Evolutionary conservation across 2,888 invertebrate species (phyloP), one percentile per base, ranked within the genome.

Genomic region (Euzophera pinguis): DNA sequence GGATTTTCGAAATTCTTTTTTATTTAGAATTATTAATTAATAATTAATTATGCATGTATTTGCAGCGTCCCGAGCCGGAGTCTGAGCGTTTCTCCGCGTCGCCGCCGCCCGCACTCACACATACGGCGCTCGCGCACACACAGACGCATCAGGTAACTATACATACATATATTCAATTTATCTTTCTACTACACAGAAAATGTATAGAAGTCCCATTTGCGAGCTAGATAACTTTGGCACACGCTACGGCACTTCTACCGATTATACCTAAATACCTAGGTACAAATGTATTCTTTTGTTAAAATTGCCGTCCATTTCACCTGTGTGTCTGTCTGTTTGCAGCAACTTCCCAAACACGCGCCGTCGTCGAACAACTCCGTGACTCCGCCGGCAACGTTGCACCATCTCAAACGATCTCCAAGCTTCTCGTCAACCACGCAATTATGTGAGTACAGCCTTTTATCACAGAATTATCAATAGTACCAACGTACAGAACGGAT

Each of bases 391-490:
- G 69, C 73, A 1, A 78, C 67, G 52, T 82, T 78, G 27, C 85
- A 81, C 29, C 88, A 84, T 55, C 76, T 90, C 50, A 90, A 90
- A 68, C 66, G 90, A 22, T 90, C 89, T 8, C 90, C 90, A 1
- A 87, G 87, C 63, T 88, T 87, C 69, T 69, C 83, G 0, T 78
- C 84, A 0, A 69, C 82, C 1, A 77, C 67, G 13, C 83, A 78
- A 57, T 59, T 87, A 34, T 64, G 90, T 89, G 53, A 78, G 82
- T 71, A n/a, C n/a, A n/a, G n/a, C n/a, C n/a, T n/a, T n/a, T n/a
- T n/a, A n/a, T n/a, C n/a, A n/a, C n/a, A n/a, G n/a, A n/a, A n/a
- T n/a, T n/a, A n/a, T n/a, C n/a, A n/a, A n/a, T n/a, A n/a, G n/a
- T n/a, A n/a, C n/a, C n/a, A n/a, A n/a, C n/a, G n/a, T n/a, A n/a